phyloP scores from a whole-genome alignment of 2,113 vertebrate species.

The Sialia sialis region DNA sequence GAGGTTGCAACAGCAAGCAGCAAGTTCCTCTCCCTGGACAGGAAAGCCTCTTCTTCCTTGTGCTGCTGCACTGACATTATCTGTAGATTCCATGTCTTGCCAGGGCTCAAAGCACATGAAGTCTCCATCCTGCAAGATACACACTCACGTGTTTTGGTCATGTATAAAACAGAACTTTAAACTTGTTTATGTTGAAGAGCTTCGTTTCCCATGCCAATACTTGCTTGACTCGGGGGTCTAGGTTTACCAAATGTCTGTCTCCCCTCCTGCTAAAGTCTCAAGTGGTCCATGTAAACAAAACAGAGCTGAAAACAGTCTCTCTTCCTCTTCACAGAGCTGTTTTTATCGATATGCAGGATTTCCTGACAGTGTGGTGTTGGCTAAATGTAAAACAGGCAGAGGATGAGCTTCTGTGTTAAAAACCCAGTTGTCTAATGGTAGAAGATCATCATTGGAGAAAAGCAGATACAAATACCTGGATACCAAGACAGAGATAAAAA shows the following conservation, averaged over 20 bases:
- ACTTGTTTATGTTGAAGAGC: slow-evolving; percentile 65
- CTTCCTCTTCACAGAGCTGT: slow-evolving; percentile 46
- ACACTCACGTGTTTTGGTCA: slow-evolving; percentile 72
- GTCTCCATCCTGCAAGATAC: slow-evolving; percentile 51
- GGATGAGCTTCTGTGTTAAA: slow-evolving; percentile 98
- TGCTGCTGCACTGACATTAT: not conserved
- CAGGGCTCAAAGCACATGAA: slow-evolving; percentile 40
- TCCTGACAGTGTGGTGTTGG: slow-evolving; percentile 93
- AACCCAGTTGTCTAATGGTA: slow-evolving; percentile 96
- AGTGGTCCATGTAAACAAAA: slow-evolving; percentile 83
- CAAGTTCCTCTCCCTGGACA: slow-evolving; percentile 11
- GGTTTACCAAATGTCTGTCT: slow-evolving; percentile 45
- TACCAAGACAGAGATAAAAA: not conserved
- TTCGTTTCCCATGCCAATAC: slow-evolving; percentile 27
- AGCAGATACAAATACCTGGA: slow-evolving; percentile 95
- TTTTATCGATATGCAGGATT: slow-evolving; percentile 86
- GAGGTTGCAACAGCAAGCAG: slow-evolving; percentile 37
- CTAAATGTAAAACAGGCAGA: slow-evolving; percentile 91
- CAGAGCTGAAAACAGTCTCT: slow-evolving; percentile 71
- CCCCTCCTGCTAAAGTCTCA: slow-evolving; percentile 64
- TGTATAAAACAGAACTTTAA: slow-evolving; percentile 75
- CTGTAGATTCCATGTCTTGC: slow-evolving; percentile 23
- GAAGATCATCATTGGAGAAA: slow-evolving; percentile 94
- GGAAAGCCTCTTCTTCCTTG: slow-evolving; percentile 18
- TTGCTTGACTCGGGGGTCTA: slow-evolving; percentile 37